A percentile compares a stretch with the other conserved stretches of the same genome.
phyloP scores from a whole-genome alignment of 2,888 invertebrate species.

The Melangyna quadrimaculata region DNA sequence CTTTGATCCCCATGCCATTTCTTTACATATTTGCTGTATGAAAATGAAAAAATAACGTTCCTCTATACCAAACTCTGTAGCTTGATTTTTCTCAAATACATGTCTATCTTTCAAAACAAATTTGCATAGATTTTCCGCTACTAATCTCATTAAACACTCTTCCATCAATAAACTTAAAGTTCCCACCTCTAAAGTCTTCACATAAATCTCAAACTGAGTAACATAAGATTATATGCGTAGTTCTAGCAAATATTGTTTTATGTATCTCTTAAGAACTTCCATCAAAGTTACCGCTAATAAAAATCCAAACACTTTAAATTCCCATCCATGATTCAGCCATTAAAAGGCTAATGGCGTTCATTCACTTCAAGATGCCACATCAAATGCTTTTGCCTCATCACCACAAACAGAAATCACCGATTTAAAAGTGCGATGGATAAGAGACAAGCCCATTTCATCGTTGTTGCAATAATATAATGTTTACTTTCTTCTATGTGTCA shows the following conservation, averaged over 20 bases:
- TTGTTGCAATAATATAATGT: slow-evolving; percentile 48
- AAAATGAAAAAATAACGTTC: too few relatives aligned
- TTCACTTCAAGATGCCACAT: slow-evolving; percentile 36
- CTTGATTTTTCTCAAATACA: too few relatives aligned
- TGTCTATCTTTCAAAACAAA: not conserved
- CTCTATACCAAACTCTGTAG: too few relatives aligned
- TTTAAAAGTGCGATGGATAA: not conserved
- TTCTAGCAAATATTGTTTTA: not conserved
- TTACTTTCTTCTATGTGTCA: slow-evolving; percentile 48
- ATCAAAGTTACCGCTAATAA: slow-evolving; percentile 63
- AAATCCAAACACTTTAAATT: slow-evolving; percentile 62
- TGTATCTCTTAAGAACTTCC: not conserved
- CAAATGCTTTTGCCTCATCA: slow-evolving; percentile 18
- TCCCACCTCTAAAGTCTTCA: not conserved
- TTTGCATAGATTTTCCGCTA: slow-evolving; percentile 5
- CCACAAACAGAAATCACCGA: slow-evolving; percentile 26
- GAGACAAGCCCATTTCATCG: slow-evolving; percentile 4
- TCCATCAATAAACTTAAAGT: not conserved
- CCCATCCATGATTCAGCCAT: slow-evolving; percentile 57
- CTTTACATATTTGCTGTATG: too few relatives aligned
- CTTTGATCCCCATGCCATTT: too few relatives aligned
- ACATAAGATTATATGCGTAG: not conserved
- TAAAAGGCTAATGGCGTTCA: slow-evolving; percentile 25
- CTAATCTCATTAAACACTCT: not conserved
- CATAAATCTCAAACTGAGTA: not conserved